Evolutionary conservation across 1,140 invertebrate genomes (phyloP), one percentile per base, ranked within the genome.

Genomic region (Brachionus rotundiformis): DNA sequence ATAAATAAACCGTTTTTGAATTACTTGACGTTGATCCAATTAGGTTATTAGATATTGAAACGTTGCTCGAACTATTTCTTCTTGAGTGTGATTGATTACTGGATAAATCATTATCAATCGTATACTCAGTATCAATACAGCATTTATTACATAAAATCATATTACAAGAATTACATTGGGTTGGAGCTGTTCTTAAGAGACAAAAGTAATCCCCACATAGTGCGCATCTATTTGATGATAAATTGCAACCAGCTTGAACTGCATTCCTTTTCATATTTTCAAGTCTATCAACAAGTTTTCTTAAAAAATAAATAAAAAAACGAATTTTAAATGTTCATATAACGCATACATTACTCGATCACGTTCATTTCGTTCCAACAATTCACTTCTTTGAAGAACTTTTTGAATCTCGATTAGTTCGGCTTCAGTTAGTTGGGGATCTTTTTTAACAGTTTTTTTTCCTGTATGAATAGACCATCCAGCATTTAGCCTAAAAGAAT

Each of bases 361-460:
- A 59, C 25, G 16, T 59, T 79, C 76, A 54, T 79, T 79, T 54
- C 29, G 11, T 29, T 79, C 76, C 7, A 79, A 19, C 5, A 11
- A 19, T 79, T 79, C 76, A 41, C 76, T 79, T 54, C 76, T 54
- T 31, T 79, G 47, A 19, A 79, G 29, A 6, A 79, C 76, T 79
- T 79, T 79, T 61, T 79, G 76, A 59, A 79, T 79, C 13, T 79
- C 76, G 1, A 79, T 79, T n/a, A 79, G 36, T 27, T 79, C 76
- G 13, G 29, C 11, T 41, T 79, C 76, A 0, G 47, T 79, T 16
- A 79, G 36, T 25, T 79, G 76, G 3, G 76, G 47, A 39, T 79
- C 76, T 41, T 79, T 79, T 54, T 79, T 79, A 0, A 79, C 33
- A 19, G 76, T 16, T 59, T 79, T 79, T 63, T 79, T 79, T 2